Conservation (phyloP, 1,140 invertebrate species). For the Maniola jurtina region DNA sequence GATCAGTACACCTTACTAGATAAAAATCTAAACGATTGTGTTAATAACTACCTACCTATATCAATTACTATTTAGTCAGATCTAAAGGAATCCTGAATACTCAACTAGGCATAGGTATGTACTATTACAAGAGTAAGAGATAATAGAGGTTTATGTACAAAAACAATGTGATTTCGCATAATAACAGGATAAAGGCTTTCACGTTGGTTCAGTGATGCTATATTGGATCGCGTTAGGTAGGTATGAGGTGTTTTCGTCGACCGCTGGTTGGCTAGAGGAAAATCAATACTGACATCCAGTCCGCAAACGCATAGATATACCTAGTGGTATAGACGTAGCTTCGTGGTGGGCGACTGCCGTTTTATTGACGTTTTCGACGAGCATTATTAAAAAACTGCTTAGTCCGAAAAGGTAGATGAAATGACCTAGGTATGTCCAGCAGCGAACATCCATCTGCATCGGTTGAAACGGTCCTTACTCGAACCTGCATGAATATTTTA, state of each 20-base stretch:
- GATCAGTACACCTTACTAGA: background rate
- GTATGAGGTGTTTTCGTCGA: constrained; percentile 31
- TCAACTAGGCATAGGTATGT: too few species aligned
- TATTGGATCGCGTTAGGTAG: constrained; percentile 5
- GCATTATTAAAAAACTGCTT: background rate
- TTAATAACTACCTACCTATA: background rate
- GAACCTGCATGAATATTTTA: too few species aligned
- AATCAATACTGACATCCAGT: constrained; percentile 44
- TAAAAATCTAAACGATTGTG: constrained; percentile 1
- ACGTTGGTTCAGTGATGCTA: constrained; percentile 3
- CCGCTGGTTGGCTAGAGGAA: constrained; percentile 43
- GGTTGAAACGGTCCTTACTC: too few species aligned
- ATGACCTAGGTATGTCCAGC: too few species aligned
- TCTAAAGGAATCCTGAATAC: too few species aligned
- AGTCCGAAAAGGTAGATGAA: too few species aligned
- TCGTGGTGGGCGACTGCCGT: background rate
- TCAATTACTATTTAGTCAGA: too few species aligned
- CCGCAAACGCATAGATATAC: constrained; percentile 11
- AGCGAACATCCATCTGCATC: too few species aligned
- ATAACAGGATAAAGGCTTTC: constrained; percentile 6
- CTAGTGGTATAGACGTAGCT: background rate
- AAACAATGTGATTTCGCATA: background rate
- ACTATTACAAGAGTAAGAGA: too few species aligned
- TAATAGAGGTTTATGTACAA: background rate
- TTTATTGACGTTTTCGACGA: background rate